Evolutionary conservation across 2,797 vertebrate genomes (phyloP), one percentile per base, ranked within the genome.

Genomic region (Anolis apletophallus): DNA sequence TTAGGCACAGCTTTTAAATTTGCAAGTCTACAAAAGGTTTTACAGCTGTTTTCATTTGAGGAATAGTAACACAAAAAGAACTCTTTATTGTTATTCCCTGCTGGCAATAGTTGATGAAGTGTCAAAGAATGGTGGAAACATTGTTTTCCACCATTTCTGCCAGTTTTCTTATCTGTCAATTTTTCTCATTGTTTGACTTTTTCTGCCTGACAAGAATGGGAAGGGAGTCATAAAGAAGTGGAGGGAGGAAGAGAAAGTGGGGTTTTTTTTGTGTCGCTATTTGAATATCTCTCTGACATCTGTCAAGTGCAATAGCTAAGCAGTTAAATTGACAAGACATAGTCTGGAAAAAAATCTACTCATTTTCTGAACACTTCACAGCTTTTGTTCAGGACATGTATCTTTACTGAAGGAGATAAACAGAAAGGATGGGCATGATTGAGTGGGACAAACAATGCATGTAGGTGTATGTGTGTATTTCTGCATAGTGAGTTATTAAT

Each of bases 261-360:
- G n/a, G n/a, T 79, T 79, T 87, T 80, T 80, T 68, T 81, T 76
- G 76, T 83, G 86, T 87, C 75, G 17, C 86, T 87, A 73, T 87
- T 69, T 87, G 86, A 80, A 87, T 87, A 84, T 87, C 57, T 84
- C 76, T n/a, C 81, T 87, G 86, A 87, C 86, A 87, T 87, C 86
- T 87, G 86, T 84, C 86, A 87, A 87, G 76, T 73, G 81, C 81
- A 87, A 84, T 84, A 73, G 68, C 86, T 87, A 87, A 84, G 81
- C 76, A 87, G 81, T 84, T 87, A 87, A 87, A 87, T 67, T 87
- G 86, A 87, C 86, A 87, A 84, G 81, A 87, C 68, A 79, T 46
- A 84, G 81, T 74, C 57, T 80, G 68, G n/a, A n/a, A 71, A 67
- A 82, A 87, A 84, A 87, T 74, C 75, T 87, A 79, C 76, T 79